Evolutionary conservation across 2,113 vertebrate species (phyloP).

Genomic region (Thunnus maccoyii): DNA sequence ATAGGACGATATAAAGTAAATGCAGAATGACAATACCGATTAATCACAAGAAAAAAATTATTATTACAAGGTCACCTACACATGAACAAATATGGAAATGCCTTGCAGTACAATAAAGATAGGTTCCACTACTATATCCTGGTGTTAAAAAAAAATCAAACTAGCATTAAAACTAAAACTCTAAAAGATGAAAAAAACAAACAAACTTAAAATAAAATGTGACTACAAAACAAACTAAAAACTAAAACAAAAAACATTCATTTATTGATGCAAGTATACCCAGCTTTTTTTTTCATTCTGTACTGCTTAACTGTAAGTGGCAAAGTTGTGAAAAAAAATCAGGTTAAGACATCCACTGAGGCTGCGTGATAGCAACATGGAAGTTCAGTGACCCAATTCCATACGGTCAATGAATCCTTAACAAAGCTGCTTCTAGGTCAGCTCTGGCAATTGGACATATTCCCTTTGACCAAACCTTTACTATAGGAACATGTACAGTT

Average conservation of each 20-base stretch:
- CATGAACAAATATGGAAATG: not conserved
- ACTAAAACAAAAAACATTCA: not conserved
- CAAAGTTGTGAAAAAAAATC: conserved; percentile 22
- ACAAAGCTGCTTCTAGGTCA: conserved; percentile 58
- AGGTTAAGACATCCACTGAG: conserved; percentile 34
- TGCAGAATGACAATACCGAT: not conserved
- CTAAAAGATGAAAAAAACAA: not conserved
- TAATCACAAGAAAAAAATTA: not conserved
- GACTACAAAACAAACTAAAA: not conserved
- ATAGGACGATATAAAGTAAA: not conserved
- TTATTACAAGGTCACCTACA: not conserved
- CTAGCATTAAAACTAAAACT: too few species aligned
- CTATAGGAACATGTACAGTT: conserved; percentile 22
- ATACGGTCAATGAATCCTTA: conserved; percentile 55
- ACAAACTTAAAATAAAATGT: not conserved
- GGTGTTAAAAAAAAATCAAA: not conserved
- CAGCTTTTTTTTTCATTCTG: not conserved
- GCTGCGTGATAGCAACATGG: conserved; percentile 42
- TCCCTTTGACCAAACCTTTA: conserved; percentile 22
- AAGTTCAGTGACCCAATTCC: conserved; percentile 56
- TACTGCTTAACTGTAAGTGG: conserved; percentile 20
- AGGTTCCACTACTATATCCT: not conserved
- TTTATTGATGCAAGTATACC: not conserved
- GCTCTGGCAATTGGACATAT: conserved; percentile 29
- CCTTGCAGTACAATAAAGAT: not conserved